Evolutionary conservation across 1,140 invertebrate genomes (phyloP).

Genomic region (Drosophila kohkoa): DNA sequence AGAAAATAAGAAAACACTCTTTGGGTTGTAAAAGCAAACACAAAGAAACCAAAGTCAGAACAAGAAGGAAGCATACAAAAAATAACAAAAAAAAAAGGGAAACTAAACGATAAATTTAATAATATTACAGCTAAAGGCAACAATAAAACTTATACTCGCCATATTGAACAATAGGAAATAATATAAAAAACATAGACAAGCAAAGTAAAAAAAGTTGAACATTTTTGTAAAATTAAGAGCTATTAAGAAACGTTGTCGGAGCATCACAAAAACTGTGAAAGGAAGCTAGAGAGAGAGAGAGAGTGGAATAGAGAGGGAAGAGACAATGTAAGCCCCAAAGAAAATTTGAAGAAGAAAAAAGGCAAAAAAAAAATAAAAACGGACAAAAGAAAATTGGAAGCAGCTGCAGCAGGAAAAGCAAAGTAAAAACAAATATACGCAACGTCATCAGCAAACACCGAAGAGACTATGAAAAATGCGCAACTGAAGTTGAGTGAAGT

Average conservation of each 20-base stretch:
- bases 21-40: constrained; percentile 65
- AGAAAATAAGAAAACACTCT: constrained; percentile 59
- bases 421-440: constrained; percentile 66
- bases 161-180: constrained; percentile 68
- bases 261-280: constrained; percentile 10
- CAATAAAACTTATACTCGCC: constrained; percentile 82
- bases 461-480: constrained; percentile 83
- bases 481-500: constrained; percentile 80
- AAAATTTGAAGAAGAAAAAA: constrained; percentile 27
- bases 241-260: constrained; percentile 52
- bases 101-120: constrained; percentile 24
- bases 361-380: not conserved
- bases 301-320: constrained; percentile 20
- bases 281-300: constrained; percentile 13
- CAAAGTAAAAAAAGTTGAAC: constrained; percentile 21
- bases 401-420: constrained; percentile 29
- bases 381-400: constrained; percentile 41
- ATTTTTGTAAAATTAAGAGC: constrained; percentile 63
- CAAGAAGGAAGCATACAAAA: constrained; percentile 31
- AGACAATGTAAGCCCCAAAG: constrained; percentile 65
- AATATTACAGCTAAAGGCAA: constrained; percentile 63
- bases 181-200: constrained; percentile 29
- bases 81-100: constrained; percentile 19
- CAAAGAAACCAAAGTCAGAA: constrained; percentile 39
- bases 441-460: constrained; percentile 71